Conservation (phyloP, 2,113 vertebrate genomes). For the Pteruthius melanotis region DNA sequence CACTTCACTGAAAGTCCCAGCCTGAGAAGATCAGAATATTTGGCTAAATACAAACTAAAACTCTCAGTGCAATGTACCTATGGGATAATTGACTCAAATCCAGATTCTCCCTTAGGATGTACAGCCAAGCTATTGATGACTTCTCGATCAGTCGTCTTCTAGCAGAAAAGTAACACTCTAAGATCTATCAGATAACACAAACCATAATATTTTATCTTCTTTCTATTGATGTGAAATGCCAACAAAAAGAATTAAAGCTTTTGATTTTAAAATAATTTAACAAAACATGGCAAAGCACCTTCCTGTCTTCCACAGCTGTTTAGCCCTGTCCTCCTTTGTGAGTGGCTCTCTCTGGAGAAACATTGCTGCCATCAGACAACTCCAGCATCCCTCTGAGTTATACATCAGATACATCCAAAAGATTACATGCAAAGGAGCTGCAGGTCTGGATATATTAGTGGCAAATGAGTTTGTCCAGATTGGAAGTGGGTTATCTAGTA, state of each 20-base stretch:
- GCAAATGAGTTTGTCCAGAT: background rate
- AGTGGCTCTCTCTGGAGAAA: background rate
- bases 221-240: background rate
- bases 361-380: background rate
- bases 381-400: background rate
- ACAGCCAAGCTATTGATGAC: background rate
- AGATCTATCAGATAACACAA: background rate
- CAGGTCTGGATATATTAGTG: background rate
- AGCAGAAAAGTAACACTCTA: background rate
- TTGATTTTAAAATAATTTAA: background rate
- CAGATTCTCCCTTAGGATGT: background rate
- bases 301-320: background rate
- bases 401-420: rapidly evolving
- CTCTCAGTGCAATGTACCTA: background rate
- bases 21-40: background rate
- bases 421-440: background rate
- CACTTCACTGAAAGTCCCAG: background rate
- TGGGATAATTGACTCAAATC: background rate
- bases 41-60: background rate
- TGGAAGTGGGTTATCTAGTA: background rate
- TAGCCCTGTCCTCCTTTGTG: background rate
- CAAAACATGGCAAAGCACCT: background rate
- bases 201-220: background rate
- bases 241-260: background rate
- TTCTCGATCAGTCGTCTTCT: background rate